Conservation (phyloP, 92 coral and sea anemone genomes). For the Heteractis magnifica region DNA sequence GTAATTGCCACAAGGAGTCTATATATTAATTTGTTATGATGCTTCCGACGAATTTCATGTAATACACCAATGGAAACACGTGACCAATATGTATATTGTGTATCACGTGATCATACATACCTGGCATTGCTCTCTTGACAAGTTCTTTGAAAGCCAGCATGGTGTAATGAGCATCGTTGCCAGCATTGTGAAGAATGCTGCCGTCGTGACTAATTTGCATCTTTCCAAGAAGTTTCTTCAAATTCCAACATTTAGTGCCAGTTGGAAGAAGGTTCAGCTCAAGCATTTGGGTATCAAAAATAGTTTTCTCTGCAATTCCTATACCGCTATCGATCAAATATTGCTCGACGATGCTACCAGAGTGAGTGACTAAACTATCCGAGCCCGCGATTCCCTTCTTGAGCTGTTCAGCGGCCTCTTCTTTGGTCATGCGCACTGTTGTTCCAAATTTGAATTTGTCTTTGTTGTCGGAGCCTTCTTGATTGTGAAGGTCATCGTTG, state of each 20-base stretch:
- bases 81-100: not conserved
- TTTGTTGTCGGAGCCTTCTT: constrained; percentile 62
- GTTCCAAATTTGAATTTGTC: constrained; percentile 52
- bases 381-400: constrained; percentile 36
- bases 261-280: constrained; percentile 41
- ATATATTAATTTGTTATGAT: too few species aligned
- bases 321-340: constrained; percentile 40
- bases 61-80: too few species aligned
- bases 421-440: constrained; percentile 49
- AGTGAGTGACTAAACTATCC: constrained; percentile 56
- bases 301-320: constrained; percentile 26
- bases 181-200: constrained; percentile 54
- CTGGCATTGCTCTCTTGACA: constrained; percentile 14
- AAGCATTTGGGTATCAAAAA: constrained; percentile 62
- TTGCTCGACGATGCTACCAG: constrained; percentile 41
- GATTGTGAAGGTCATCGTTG: constrained; percentile 52
- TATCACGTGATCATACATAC: not conserved
- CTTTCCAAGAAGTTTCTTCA: constrained; percentile 43
- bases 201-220: constrained; percentile 27
- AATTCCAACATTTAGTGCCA: constrained; percentile 42
- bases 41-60: too few species aligned
- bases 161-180: constrained; percentile 32
- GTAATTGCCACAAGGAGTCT: too few species aligned
- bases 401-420: constrained; percentile 52
- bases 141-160: constrained; percentile 55